These are phyloP conservation scores for Circaetus cinerascens DNA, from an alignment of 2,113 vertebrate species.

Conservation along the genomic window DNA sequence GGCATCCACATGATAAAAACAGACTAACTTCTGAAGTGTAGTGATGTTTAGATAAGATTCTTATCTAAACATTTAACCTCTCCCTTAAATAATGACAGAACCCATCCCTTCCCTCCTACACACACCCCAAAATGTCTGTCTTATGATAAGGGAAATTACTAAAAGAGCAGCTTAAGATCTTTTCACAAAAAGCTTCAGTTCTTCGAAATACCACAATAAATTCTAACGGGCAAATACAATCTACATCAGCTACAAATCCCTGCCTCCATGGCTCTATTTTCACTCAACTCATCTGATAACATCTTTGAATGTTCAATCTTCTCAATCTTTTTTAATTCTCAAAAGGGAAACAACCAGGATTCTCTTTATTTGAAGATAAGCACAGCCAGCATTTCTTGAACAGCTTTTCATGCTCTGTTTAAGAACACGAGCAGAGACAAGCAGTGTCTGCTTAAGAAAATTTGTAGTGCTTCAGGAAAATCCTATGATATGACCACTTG, in stretches of 20 bases:
- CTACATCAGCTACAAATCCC: neutral
- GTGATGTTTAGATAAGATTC: neutral
- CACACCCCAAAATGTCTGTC: neutral
- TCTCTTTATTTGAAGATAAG: neutral
- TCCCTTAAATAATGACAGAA: slow-evolving; percentile 13
- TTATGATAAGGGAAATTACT: neutral
- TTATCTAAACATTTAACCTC: neutral
- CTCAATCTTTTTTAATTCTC: neutral
- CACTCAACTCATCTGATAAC: neutral
- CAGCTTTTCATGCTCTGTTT: neutral
- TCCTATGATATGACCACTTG: neutral
- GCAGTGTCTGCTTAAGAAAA: neutral
- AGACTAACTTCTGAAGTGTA: neutral
- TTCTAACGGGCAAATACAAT: neutral
- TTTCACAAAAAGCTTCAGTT: neutral
- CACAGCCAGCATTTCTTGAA: neutral
- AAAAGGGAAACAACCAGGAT: neutral
- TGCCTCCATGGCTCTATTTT: neutral
- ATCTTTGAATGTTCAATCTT: neutral
- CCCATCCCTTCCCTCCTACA: neutral
- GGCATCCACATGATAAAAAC: neutral
- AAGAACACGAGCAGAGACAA: neutral
- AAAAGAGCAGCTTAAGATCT: neutral
- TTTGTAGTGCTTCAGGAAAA: neutral
- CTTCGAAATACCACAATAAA: neutral